Percentiles rank a stretch among this genome's conserved stretches.
Conservation (phyloP, 2,113 vertebrate species). For the Marmota flaviventris region DNA sequence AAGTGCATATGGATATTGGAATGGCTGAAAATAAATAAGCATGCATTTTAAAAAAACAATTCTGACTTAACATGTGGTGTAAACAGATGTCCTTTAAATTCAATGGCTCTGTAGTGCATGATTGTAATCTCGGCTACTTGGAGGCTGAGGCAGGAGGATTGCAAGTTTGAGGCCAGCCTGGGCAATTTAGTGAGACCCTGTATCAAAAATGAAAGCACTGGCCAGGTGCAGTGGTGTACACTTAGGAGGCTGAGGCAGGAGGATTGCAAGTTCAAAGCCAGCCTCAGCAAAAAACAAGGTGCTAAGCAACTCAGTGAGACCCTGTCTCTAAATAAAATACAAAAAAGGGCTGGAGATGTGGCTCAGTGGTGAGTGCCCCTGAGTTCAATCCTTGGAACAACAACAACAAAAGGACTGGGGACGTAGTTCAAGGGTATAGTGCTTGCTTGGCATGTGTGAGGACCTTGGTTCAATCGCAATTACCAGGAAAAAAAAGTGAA, state of each 20-base stretch:
- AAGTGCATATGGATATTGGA: not conserved
- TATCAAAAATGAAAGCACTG: not conserved
- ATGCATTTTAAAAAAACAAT: conserved; percentile 2
- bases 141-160: not conserved
- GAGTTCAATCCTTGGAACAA: too few relatives aligned
- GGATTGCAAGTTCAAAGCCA: too few relatives aligned
- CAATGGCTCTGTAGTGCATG: not conserved
- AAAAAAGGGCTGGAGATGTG: too few relatives aligned
- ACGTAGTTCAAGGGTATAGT: not conserved
- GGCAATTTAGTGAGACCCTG: not conserved
- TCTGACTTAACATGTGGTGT: conserved; percentile 34
- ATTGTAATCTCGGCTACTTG: not conserved
- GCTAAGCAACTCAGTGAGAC: too few relatives aligned
- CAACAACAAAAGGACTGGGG: too few relatives aligned
- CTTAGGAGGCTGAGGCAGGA: too few relatives aligned
- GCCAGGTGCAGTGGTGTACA: too few relatives aligned
- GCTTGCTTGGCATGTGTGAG: not conserved
- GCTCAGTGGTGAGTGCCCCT: too few relatives aligned
- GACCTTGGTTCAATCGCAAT: not conserved
- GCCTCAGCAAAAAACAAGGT: too few relatives aligned
- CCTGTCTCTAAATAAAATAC: too few relatives aligned
- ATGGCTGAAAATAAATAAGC: conserved; percentile 43
- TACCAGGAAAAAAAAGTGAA: not conserved
- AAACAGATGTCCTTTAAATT: not conserved
- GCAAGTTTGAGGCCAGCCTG: not conserved